These are phyloP conservation scores for Cataglyphis cursor DNA, from an alignment of 2,888 invertebrate genomes.

Conservation along the genomic window DNA sequence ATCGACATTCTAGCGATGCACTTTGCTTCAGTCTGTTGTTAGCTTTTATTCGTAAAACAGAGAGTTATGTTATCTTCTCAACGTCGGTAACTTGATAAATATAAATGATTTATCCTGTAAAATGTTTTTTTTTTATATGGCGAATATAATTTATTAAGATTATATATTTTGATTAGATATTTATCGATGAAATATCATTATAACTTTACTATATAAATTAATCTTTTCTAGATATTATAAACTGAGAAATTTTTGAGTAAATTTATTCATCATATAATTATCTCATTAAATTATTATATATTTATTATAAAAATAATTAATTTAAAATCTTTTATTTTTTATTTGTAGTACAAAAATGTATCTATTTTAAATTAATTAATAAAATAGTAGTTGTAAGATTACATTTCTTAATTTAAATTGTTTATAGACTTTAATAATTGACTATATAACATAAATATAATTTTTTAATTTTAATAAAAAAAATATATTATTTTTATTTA, in stretches of 20 bases:
- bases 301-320: background rate
- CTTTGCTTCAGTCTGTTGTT: conserved; percentile 21
- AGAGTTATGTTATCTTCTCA: conserved; percentile 25
- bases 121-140: background rate
- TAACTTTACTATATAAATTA: background rate
- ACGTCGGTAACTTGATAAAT: conserved; percentile 17
- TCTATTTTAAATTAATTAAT: background rate
- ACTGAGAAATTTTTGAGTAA: background rate
- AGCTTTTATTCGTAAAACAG: conserved; percentile 14
- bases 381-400: background rate
- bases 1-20: background rate
- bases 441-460: background rate
- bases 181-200: background rate
- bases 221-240: background rate
- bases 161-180: background rate
- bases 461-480: background rate
- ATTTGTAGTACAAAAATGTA: background rate
- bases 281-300: background rate
- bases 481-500: background rate
- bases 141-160: background rate
- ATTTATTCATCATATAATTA: background rate
- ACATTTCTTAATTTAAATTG: background rate
- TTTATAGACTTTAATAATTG: background rate
- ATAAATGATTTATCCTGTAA: background rate
- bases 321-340: background rate